Conservation (phyloP, 2,888 invertebrate genomes). For the Spilosoma lubricipeda region DNA sequence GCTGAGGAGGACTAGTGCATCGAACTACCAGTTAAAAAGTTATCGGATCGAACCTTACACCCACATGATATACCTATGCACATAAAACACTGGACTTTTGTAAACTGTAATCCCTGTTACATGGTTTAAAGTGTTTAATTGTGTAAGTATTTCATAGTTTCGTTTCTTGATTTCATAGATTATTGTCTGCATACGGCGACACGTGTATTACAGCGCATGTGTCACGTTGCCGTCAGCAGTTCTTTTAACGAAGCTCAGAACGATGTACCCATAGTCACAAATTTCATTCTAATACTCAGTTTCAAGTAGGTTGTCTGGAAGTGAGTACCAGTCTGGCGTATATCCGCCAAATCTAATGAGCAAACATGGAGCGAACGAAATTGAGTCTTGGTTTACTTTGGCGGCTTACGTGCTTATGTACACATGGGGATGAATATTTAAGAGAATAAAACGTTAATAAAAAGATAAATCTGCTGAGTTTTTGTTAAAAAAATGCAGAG, state of each 20-base stretch:
- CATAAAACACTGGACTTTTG: neutral
- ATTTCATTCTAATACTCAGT: neutral
- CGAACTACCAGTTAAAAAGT: neutral
- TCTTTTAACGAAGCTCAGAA: neutral
- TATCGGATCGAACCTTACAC: neutral
- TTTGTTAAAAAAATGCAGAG: neutral
- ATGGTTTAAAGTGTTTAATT: no score
- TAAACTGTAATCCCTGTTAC: no score
- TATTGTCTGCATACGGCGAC: no score
- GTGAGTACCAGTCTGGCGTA: slow-evolving; percentile 27
- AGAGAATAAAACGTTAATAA: neutral
- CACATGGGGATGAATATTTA: slow-evolving; percentile 6
- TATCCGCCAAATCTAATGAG: slow-evolving; percentile 51
- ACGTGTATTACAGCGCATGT: no score
- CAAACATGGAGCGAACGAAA: slow-evolving; percentile 48
- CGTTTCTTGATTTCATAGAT: no score
- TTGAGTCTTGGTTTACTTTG: slow-evolving; percentile 53
- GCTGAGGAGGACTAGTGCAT: neutral
- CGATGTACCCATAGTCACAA: neutral
- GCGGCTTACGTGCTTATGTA: slow-evolving; percentile 20
- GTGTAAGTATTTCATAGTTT: no score
- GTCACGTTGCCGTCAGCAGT: no score
- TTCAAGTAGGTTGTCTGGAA: slow-evolving; percentile 6
- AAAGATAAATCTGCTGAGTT: neutral
- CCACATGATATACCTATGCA: no score